Conservation (phyloP, 2,888 invertebrate genomes). For the Cryptus armator region DNA sequence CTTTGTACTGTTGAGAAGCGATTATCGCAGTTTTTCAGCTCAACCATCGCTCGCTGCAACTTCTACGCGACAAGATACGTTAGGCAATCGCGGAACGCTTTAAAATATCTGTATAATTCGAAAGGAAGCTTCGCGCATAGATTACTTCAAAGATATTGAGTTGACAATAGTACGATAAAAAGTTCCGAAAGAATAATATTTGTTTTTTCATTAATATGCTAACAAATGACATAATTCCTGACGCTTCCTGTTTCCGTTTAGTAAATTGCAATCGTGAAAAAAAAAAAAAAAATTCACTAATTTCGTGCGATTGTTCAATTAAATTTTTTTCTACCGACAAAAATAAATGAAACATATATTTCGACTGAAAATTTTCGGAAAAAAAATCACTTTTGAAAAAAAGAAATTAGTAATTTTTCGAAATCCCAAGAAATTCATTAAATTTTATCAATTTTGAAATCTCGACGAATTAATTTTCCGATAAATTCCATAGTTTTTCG, state of each 20-base stretch:
- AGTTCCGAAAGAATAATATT: neutral
- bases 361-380: too few relatives aligned
- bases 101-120: conserved; percentile 21
- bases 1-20: conserved; percentile 15
- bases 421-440: too few relatives aligned
- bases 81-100: conserved; percentile 57
- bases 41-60: conserved; percentile 33
- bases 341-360: too few relatives aligned
- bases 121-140: neutral
- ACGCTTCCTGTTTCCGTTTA: neutral
- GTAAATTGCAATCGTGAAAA: neutral
- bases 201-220: neutral
- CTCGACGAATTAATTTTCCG: too few relatives aligned
- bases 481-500: neutral
- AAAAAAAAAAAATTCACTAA: too few relatives aligned
- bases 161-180: neutral
- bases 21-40: conserved; percentile 29
- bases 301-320: too few relatives aligned
- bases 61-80: conserved; percentile 19
- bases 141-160: neutral
- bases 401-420: too few relatives aligned
- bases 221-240: neutral
- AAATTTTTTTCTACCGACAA: too few relatives aligned
- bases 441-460: too few relatives aligned
- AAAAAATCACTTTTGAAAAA: too few relatives aligned